Evolutionary conservation across 2,888 invertebrate species (phyloP).

Genomic region (Aphrophora alni): DNA sequence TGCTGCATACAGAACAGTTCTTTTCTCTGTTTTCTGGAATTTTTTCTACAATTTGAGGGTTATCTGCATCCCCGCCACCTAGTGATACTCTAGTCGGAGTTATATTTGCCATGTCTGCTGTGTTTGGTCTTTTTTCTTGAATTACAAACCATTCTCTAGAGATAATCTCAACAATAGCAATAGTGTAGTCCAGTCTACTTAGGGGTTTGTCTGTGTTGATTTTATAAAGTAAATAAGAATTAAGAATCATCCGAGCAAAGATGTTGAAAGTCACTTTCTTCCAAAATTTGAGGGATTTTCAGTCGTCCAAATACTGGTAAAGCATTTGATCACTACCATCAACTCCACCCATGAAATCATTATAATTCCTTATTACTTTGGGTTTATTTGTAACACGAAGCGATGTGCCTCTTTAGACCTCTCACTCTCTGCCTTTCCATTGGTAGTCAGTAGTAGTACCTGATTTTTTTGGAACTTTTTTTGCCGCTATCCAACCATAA

Average conservation of each 20-base stretch:
- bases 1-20: constrained; percentile 32
- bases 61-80: neutral
- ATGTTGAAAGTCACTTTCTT: constrained; percentile 9
- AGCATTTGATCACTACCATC: neutral
- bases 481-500: neutral
- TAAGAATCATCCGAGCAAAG: neutral
- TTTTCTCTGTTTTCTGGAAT: constrained; percentile 17
- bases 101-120: neutral
- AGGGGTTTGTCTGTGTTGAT: neutral
- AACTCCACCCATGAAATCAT: constrained; percentile 16
- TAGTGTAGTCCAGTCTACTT: neutral
- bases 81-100: neutral
- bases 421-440: constrained; percentile 16
- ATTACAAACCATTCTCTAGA: constrained; percentile 11
- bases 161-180: neutral
- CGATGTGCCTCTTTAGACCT: neutral
- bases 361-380: constrained; percentile 9
- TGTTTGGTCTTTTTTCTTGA: constrained; percentile 10
- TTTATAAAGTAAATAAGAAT: constrained; percentile 14
- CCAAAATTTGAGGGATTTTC: neutral
- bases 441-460: neutral
- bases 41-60: neutral
- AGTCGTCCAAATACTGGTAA: neutral
- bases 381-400: neutral
- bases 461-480: constrained; percentile 8